Evolutionary conservation across 2,113 vertebrate genomes (phyloP), one percentile per base, ranked within the genome.

Genomic region (Cephalopterus ornatus): DNA sequence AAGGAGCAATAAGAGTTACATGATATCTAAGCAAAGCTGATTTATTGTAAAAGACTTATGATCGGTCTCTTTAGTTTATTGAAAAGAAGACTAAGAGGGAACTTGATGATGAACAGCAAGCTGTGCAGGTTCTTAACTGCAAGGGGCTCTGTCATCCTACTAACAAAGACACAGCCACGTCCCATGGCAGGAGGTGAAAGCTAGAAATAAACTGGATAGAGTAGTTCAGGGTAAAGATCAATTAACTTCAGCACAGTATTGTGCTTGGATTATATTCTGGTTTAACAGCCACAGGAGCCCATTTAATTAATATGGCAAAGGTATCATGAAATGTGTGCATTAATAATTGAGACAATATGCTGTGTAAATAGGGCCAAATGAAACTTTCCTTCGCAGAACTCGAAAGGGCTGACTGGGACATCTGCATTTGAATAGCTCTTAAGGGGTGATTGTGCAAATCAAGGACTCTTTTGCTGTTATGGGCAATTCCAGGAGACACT

Each of bases 1-100:
- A 78, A 92, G 63, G 82, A 93, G 35, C 73, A 88, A 58, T 73
- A 83, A 47, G 59, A 92, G 79, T 81, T 88, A 50, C n/a, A 12
- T 56, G 88, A 90, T 80, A 94, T 15, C 65, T 47, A 93, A 90
- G 80, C 68, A 93, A 92, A 91, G 39, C 47, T 81, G 72, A 77
- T 83, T 89, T 95, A 61, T 82, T 82, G 49, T 37, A 55, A 74
- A 66, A 92, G 73, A 79, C 37, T 87, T 77, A 56, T 0, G 5
- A 65, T 74, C 88, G 12, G 12, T 56, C 75, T 92, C 62, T 59
- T 77, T 20, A 70, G 66, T 55, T 95, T 85, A 71, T 52, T 67
- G 39, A 52, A 90, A 68, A 88, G 77, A 52, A 85, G 49, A 75
- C 59, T 53, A 55, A 76, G 55, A 72, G 71, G 58, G 49, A 87